These are phyloP conservation scores for Cantharis lateralis DNA, from an alignment of 2,888 invertebrate genomes.

Conservation along the genomic window DNA sequence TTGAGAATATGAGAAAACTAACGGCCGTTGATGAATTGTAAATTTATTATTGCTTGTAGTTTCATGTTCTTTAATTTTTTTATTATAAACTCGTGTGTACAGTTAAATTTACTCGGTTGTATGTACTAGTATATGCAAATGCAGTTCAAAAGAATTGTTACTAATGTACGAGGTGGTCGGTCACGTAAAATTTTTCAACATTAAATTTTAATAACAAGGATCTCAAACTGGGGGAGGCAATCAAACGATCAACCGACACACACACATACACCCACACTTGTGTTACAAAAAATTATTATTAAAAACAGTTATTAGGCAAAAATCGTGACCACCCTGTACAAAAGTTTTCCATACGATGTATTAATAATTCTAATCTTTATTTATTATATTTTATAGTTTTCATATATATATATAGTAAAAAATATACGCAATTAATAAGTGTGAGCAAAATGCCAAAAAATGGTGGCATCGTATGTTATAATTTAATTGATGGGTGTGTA, in stretches of 20 bases:
- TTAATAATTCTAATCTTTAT: background rate
- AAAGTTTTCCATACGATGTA: background rate
- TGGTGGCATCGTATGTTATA: conserved; percentile 27
- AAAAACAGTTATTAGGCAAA: background rate
- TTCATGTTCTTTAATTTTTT: background rate
- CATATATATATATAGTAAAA: conserved; percentile 14
- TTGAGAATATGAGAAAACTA: background rate
- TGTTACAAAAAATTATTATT: background rate
- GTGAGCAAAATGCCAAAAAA: conserved; percentile 35
- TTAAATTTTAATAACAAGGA: background rate
- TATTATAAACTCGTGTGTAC: background rate
- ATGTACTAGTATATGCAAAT: background rate
- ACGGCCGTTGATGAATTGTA: background rate
- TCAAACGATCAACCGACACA: background rate
- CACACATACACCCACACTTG: background rate
- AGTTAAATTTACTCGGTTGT: background rate
- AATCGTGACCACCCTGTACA: background rate
- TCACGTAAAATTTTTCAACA: background rate
- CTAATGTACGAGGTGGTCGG: background rate
- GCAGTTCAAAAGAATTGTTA: background rate
- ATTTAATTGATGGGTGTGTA: conserved; percentile 6
- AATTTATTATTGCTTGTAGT: background rate
- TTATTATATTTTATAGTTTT: background rate
- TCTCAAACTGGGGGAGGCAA: background rate
- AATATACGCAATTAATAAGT: conserved; percentile 50